A percentile compares a stretch with the other conserved stretches of the same genome.
phyloP scores from a whole-genome alignment of 1,140 invertebrate species.

The Papilio xuthus region DNA sequence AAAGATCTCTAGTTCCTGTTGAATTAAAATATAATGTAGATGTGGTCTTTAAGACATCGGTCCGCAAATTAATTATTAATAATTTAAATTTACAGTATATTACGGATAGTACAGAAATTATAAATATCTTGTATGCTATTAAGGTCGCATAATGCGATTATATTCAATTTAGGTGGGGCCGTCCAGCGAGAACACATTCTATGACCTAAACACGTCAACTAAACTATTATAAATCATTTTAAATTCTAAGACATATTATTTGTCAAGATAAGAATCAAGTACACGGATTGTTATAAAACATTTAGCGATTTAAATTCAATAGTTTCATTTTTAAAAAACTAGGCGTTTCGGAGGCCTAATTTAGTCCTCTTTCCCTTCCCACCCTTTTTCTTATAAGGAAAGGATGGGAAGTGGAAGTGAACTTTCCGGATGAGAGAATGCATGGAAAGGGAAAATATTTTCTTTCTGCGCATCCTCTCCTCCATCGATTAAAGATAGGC shows the following conservation, averaged over 20 bases:
- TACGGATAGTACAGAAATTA: not conserved
- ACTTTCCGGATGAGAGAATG: too few species aligned
- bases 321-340: too few species aligned
- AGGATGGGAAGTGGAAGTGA: too few species aligned
- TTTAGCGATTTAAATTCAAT: not conserved
- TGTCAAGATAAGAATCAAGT: conserved; percentile 28
- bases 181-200: conserved; percentile 46
- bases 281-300: not conserved
- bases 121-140: not conserved
- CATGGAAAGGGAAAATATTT: too few species aligned
- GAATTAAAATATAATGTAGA: not conserved
- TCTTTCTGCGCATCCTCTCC: too few species aligned
- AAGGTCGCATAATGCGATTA: conserved; percentile 30
- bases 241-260: conserved; percentile 1
- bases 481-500: too few species aligned
- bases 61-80: not conserved
- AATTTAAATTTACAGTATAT: not conserved
- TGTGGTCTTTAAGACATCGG: not conserved
- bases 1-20: not conserved
- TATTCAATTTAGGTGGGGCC: conserved; percentile 50
- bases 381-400: too few species aligned
- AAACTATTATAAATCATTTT: conserved; percentile 25
- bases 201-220: conserved; percentile 59
- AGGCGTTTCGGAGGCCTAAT: too few species aligned
- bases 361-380: too few species aligned